A percentile compares a stretch with the other conserved stretches of the same genome.
These are phyloP conservation scores for Sorex maritimensis DNA, from an alignment of 2,797 vertebrate genomes.

Conservation along the genomic window DNA sequence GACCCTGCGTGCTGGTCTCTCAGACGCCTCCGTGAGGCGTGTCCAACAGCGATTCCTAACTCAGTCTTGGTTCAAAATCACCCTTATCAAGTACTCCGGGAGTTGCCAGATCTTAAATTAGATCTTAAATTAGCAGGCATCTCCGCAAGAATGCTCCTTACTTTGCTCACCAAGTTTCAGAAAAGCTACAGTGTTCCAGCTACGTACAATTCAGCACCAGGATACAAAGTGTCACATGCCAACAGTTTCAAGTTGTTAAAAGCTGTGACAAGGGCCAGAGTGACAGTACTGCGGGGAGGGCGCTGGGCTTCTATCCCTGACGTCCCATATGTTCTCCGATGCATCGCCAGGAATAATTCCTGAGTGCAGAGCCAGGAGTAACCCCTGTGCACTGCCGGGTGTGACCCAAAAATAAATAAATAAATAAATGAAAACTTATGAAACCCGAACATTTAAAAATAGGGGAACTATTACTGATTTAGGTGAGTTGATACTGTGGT, in stretches of 20 bases:
- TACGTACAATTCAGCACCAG: conserved; percentile 82
- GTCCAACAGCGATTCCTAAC: conserved; percentile 55
- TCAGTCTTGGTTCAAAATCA: conserved; percentile 73
- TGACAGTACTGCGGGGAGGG: no score
- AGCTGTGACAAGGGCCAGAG: no score
- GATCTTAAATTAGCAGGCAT: conserved; percentile 57
- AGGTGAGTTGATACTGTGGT: no score
- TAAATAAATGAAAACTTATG: no score
- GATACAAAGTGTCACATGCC: conserved; percentile 76
- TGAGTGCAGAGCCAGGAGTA: no score
- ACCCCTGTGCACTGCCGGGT: no score
- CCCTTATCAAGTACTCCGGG: conserved; percentile 77
- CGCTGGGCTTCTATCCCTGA: no score
- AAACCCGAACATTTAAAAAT: no score
- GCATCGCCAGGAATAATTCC: no score
- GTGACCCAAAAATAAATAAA: no score
- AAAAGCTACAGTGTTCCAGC: conserved; percentile 61
- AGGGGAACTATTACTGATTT: no score
- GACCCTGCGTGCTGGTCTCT: not conserved
- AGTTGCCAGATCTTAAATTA: conserved; percentile 57
- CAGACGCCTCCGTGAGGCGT: conserved; percentile 72
- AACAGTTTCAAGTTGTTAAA: conserved; percentile 34
- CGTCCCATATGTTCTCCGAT: no score
- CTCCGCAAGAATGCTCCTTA: conserved; percentile 70
- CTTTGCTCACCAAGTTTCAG: conserved; percentile 75